phyloP scores from a whole-genome alignment of 2,797 vertebrate genomes.

The Heteromormyrus szaboi region DNA sequence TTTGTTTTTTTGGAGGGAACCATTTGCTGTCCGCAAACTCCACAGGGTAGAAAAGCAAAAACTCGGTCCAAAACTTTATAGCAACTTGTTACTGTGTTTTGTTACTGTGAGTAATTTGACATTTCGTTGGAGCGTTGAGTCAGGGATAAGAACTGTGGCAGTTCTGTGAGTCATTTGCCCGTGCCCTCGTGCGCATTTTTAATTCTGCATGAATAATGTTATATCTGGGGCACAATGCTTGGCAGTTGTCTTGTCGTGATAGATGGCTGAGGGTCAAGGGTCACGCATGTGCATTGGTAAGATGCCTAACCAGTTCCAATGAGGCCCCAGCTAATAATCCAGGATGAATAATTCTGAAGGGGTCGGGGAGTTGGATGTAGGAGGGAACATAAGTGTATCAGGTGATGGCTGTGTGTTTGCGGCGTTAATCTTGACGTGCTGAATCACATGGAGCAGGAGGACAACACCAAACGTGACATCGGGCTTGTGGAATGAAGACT shows the following conservation, averaged over 20 bases:
- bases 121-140: conserved; percentile 18
- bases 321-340: not conserved
- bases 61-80: not conserved
- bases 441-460: not conserved
- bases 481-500: not conserved
- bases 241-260: not conserved
- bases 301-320: not conserved
- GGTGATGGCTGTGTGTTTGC: not conserved
- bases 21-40: not conserved
- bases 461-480: not conserved
- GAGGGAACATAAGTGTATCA: not conserved
- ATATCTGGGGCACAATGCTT: not conserved
- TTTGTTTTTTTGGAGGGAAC: not conserved
- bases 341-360: not conserved
- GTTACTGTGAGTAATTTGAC: conserved; percentile 10
- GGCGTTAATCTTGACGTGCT: not conserved
- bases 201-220: not conserved
- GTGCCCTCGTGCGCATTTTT: not conserved
- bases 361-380: not conserved
- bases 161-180: not conserved
- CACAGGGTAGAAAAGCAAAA: not conserved
- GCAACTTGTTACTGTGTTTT: not conserved
- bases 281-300: not conserved
- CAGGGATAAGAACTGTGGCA: conserved; percentile 3
- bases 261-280: not conserved